phyloP scores from a whole-genome alignment of 1,140 invertebrate genomes.

The Microplitis demolitor region DNA sequence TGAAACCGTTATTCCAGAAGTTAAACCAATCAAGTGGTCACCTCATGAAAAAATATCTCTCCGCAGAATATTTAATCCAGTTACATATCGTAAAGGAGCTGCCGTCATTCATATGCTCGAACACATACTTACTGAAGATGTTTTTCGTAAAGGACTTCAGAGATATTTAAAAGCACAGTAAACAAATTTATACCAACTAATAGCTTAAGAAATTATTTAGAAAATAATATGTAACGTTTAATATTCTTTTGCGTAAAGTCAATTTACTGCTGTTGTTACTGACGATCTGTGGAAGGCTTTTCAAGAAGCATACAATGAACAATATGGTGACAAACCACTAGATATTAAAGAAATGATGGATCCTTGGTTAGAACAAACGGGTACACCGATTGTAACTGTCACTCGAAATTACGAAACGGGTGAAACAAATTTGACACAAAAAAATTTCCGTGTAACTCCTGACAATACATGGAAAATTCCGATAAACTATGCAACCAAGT shows the following conservation, averaged over 20 bases:
- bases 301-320: slow-evolving; percentile 56
- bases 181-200: slow-evolving; percentile 21
- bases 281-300: slow-evolving; percentile 82
- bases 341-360: slow-evolving; percentile 62
- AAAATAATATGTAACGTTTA: not conserved
- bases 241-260: slow-evolving; percentile 39
- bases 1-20: not conserved
- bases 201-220: not conserved
- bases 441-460: not conserved
- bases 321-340: slow-evolving; percentile 51
- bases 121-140: slow-evolving; percentile 55
- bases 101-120: slow-evolving; percentile 62
- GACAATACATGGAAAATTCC: not conserved
- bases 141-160: slow-evolving; percentile 54
- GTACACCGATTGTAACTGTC: slow-evolving; percentile 64
- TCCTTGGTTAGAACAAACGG: slow-evolving; percentile 67
- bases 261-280: slow-evolving; percentile 75
- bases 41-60: slow-evolving; percentile 73
- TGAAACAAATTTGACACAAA: not conserved
- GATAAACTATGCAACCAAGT: slow-evolving; percentile 1
- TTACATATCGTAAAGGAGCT: slow-evolving; percentile 70
- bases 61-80: slow-evolving; percentile 75
- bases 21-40: slow-evolving; percentile 54
- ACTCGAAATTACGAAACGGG: slow-evolving; percentile 20
- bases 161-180: slow-evolving; percentile 55